Percentiles rank a stretch among this genome's conserved stretches.
Evolutionary conservation across 2,888 invertebrate species (phyloP).

Genomic region (Spodoptera littoralis): DNA sequence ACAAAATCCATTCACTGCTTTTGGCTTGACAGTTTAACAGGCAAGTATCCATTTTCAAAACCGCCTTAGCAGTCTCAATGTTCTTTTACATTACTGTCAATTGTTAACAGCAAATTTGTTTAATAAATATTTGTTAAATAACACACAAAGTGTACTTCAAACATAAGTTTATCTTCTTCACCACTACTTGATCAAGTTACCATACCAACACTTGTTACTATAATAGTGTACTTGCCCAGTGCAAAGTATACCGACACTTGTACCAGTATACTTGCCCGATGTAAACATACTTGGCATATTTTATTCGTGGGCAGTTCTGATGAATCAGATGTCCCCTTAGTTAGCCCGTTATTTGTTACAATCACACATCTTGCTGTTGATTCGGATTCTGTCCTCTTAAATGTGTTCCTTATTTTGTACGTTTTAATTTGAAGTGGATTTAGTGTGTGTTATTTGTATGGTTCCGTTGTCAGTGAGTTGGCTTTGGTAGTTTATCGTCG

Average conservation of each 20-base stretch:
- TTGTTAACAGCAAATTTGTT: too few species aligned
- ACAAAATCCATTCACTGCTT: too few species aligned
- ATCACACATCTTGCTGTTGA: slow-evolving; percentile 14
- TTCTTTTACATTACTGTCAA: too few species aligned
- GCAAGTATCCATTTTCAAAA: too few species aligned
- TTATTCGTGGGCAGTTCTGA: slow-evolving; percentile 24
- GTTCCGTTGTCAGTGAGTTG: neutral
- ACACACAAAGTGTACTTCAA: too few species aligned
- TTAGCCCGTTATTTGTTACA: slow-evolving; percentile 32
- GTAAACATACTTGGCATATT: slow-evolving; percentile 21
- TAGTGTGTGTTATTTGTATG: slow-evolving; percentile 2
- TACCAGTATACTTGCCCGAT: slow-evolving; percentile 28
- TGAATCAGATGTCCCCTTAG: slow-evolving; percentile 43
- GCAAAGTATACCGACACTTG: slow-evolving; percentile 10
- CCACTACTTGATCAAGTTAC: neutral
- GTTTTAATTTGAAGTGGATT: slow-evolving; percentile 8
- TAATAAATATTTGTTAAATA: too few species aligned
- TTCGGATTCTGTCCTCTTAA: slow-evolving; percentile 36
- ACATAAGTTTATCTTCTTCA: too few species aligned
- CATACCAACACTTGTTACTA: slow-evolving; percentile 1
- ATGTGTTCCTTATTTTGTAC: slow-evolving; percentile 31
- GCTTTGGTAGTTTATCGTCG: too few species aligned
- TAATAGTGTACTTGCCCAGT: slow-evolving; percentile 27
- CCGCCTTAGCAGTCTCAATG: too few species aligned
- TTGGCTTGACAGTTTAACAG: too few species aligned